Conservation (phyloP, 2,888 invertebrate genomes). For the Celastrina argiolus region DNA sequence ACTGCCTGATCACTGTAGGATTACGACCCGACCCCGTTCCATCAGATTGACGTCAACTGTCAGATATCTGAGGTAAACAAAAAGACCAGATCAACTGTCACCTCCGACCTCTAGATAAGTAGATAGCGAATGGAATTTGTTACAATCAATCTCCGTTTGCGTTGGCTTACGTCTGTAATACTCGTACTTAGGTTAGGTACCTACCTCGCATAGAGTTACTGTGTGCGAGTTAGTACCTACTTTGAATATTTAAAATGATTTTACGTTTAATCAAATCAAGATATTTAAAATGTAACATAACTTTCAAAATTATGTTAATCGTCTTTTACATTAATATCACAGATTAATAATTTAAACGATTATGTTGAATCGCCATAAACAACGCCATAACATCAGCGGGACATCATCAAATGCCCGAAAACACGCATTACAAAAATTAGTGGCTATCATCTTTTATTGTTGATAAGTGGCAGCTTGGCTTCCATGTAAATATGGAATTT, state of each 20-base stretch:
- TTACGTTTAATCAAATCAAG: background rate
- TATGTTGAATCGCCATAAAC: background rate
- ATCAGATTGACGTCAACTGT: slow-evolving; percentile 69
- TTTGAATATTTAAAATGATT: no score
- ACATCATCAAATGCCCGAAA: background rate
- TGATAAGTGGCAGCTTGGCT: slow-evolving; percentile 23
- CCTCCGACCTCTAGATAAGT: slow-evolving; percentile 27
- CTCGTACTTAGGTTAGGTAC: background rate
- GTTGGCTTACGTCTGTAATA: background rate
- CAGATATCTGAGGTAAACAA: slow-evolving; percentile 65
- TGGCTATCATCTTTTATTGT: background rate
- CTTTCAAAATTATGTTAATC: background rate
- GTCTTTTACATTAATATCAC: background rate
- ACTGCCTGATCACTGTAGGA: slow-evolving; percentile 28
- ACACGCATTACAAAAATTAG: background rate
- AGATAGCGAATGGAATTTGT: slow-evolving; percentile 17
- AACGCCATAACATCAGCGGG: background rate
- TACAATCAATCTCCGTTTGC: slow-evolving; percentile 7
- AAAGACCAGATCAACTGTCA: slow-evolving; percentile 46
- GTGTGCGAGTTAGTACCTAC: no score
- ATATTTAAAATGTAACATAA: background rate
- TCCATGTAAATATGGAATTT: slow-evolving; percentile 36
- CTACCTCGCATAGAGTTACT: no score
- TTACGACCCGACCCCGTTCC: slow-evolving; percentile 40
- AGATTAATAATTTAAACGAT: background rate